phyloP scores from a whole-genome alignment of 2,888 invertebrate genomes.

The Oasisia sp. region DNA sequence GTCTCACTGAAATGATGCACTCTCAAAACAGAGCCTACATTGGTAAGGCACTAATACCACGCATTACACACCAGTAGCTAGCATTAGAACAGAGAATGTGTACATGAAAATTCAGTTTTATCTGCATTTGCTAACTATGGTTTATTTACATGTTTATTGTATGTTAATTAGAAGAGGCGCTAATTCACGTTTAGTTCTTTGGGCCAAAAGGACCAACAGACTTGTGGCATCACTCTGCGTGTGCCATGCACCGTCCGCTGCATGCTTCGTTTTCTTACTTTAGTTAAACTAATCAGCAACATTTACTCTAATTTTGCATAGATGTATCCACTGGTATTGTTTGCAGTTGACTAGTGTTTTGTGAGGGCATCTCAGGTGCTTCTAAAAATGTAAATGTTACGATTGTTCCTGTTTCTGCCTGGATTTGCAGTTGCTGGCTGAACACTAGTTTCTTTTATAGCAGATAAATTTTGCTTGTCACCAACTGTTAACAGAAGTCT shows the following conservation, averaged over 20 bases:
- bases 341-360: no score
- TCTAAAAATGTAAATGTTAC: no score
- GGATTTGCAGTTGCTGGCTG: no score
- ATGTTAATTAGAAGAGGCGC: background rate
- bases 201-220: no score
- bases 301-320: no score
- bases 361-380: no score
- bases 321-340: no score
- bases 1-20: background rate
- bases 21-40: background rate
- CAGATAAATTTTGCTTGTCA: background rate
- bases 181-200: background rate
- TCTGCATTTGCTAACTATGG: background rate
- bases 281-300: no score
- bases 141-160: background rate
- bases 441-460: background rate
- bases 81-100: background rate
- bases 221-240: no score
- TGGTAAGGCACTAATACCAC: background rate
- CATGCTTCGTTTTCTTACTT: no score
- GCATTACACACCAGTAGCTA: background rate
- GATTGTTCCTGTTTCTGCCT: no score
- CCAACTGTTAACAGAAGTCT: background rate
- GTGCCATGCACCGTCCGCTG: no score
- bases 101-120: background rate